A percentile compares a stretch with the other conserved stretches of the same genome.
These are phyloP conservation scores for Tetragnatha montana DNA, from an alignment of 2,888 invertebrate species.

Conservation along the genomic window DNA sequence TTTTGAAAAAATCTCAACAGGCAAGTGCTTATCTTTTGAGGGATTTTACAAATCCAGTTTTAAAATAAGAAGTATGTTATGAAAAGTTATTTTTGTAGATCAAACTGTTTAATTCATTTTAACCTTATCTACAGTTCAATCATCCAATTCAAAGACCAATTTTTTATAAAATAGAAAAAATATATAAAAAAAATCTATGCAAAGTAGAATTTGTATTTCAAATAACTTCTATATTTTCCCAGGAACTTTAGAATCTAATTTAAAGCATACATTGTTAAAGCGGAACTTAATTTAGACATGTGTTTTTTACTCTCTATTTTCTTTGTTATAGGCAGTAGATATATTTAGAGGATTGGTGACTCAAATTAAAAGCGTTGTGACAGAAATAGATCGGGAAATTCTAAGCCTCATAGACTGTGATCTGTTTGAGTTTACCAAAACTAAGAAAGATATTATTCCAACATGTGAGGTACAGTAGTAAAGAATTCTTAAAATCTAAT, in stretches of 20 bases:
- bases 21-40: constrained; percentile 73
- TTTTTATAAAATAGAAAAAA: too few species aligned
- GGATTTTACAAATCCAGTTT: neutral
- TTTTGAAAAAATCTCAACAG: constrained; percentile 80
- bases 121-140: too few species aligned
- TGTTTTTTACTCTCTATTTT: neutral
- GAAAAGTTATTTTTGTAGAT: too few species aligned
- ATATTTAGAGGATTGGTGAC: constrained; percentile 34
- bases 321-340: constrained; percentile 34
- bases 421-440: constrained; percentile 26
- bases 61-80: neutral
- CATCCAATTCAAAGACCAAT: too few species aligned
- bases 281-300: too few species aligned
- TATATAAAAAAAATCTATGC: too few species aligned
- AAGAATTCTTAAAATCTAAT: too few species aligned
- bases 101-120: too few species aligned
- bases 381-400: constrained; percentile 43
- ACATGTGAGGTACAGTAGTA: constrained; percentile 46
- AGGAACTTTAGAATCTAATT: neutral
- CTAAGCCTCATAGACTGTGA: constrained; percentile 19
- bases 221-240: neutral
- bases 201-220: neutral
- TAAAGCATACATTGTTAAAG: neutral
- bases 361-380: constrained; percentile 39
- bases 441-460: neutral